phyloP scores from a whole-genome alignment of 2,797 vertebrate genomes.

The Eleutherodactylus coqui region DNA sequence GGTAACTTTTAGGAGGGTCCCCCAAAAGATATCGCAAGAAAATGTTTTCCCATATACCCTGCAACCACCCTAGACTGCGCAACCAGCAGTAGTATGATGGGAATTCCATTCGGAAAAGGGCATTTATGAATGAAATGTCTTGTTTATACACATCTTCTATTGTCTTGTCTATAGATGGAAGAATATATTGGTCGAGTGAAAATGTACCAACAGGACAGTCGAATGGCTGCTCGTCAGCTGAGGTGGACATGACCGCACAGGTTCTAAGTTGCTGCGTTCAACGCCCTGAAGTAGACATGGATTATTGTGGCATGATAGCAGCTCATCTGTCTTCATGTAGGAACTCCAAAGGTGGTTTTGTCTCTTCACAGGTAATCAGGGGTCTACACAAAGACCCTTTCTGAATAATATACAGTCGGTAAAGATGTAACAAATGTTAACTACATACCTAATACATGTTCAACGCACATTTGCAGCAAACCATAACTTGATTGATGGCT shows the following conservation, averaged over 20 bases:
- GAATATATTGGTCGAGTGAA: conserved; percentile 2
- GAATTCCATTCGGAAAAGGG: background rate
- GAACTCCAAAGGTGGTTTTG: conserved; percentile 5
- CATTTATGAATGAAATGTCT: background rate
- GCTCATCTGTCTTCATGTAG: background rate
- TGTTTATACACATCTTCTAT: background rate
- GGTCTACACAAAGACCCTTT: background rate
- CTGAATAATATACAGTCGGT: too few species aligned
- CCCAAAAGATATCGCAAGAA: too few species aligned
- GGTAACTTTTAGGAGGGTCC: too few species aligned
- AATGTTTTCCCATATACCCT: too few species aligned
- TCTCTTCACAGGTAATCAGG: conserved; percentile 15
- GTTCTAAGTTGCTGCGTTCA: too few species aligned
- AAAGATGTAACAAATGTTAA: too few species aligned
- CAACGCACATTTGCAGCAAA: too few species aligned
- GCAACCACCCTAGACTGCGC: too few species aligned
- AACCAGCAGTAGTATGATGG: too few species aligned
- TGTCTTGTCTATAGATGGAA: conserved; percentile 12
- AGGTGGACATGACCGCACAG: conserved; percentile 5
- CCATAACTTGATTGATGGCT: too few species aligned
- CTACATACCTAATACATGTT: too few species aligned
- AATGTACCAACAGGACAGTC: background rate
- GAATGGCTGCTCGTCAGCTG: background rate
- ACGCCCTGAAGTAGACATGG: background rate
- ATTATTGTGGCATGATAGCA: background rate